These are phyloP conservation scores for Aplysia californica DNA, from an alignment of 1,140 invertebrate species.

Conservation along the genomic window DNA sequence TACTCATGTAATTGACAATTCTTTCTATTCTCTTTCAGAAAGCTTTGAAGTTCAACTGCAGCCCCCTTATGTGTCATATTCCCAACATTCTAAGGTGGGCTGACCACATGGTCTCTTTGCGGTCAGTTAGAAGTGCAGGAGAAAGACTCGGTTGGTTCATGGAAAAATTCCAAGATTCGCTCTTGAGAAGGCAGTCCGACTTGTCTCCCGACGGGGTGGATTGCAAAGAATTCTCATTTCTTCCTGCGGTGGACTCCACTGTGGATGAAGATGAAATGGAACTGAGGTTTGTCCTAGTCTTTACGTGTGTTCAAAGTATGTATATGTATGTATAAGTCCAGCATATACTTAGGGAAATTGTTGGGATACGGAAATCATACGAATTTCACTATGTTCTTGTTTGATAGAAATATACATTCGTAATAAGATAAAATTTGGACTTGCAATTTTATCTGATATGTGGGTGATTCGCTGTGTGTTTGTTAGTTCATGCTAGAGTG, in stretches of 20 bases:
- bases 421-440: too few relatives aligned
- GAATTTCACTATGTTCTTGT: too few relatives aligned
- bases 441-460: neutral
- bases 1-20: too few relatives aligned
- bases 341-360: neutral
- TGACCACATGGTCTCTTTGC: slow-evolving; percentile 45
- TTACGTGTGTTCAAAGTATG: neutral
- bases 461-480: neutral
- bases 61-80: slow-evolving; percentile 24
- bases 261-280: slow-evolving; percentile 44
- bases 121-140: slow-evolving; percentile 41
- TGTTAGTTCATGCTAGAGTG: too few relatives aligned
- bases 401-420: too few relatives aligned
- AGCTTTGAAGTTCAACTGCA: slow-evolving; percentile 30
- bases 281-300: slow-evolving; percentile 21
- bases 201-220: neutral
- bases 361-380: neutral
- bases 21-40: slow-evolving; percentile 10
- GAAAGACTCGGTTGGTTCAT: slow-evolving; percentile 41
- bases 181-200: neutral
- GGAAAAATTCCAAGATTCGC: neutral
- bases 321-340: too few relatives aligned
- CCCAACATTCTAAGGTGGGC: slow-evolving; percentile 50
- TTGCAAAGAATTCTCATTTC: slow-evolving; percentile 20
- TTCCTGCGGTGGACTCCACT: slow-evolving; percentile 21